These are phyloP conservation scores for Tympanoctomys barrerae DNA, from an alignment of 2,797 vertebrate genomes.

Conservation along the genomic window DNA sequence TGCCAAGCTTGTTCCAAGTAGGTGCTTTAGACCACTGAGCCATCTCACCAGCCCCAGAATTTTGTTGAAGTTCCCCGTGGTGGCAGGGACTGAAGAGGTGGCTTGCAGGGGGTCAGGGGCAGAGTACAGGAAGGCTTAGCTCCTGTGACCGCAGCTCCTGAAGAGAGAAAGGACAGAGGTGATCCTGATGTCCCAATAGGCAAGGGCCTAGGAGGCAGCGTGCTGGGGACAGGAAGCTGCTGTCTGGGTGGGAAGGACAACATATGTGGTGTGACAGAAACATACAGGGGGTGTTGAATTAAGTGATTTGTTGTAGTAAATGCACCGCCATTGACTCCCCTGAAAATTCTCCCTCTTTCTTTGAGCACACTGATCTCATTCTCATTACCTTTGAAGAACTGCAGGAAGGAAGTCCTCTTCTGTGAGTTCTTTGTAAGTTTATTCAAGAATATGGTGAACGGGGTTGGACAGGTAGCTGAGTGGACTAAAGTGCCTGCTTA, in stretches of 20 bases:
- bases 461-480: too few species aligned
- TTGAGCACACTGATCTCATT: not conserved
- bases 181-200: not conserved
- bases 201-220: not conserved
- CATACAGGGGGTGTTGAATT: not conserved
- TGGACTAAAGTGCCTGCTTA: too few species aligned
- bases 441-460: not conserved
- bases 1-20: too few species aligned
- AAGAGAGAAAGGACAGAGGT: not conserved
- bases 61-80: not conserved
- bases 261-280: not conserved
- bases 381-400: not conserved
- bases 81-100: not conserved
- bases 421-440: not conserved
- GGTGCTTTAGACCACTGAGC: too few species aligned
- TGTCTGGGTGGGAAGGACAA: not conserved
- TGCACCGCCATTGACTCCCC: not conserved
- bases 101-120: not conserved
- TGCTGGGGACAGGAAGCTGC: not conserved
- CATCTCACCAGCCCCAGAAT: too few species aligned
- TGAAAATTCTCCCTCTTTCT: not conserved
- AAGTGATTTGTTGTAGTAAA: not conserved
- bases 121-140: not conserved
- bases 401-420: not conserved
- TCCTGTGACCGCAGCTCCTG: not conserved